These are phyloP conservation scores for Amyelois transitella DNA, from an alignment of 1,140 invertebrate genomes.

Conservation along the genomic window DNA sequence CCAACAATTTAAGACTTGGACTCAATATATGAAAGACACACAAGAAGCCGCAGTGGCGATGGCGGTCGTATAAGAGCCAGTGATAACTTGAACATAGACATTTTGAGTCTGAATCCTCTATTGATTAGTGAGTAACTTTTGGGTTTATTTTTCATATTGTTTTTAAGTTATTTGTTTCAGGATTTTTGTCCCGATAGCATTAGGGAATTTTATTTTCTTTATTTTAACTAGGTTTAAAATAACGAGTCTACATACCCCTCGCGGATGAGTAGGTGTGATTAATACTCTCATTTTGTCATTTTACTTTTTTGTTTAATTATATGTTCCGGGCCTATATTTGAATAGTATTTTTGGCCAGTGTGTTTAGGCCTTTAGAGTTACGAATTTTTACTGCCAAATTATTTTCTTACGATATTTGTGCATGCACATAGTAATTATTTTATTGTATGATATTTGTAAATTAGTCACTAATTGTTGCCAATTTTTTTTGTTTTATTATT, in stretches of 20 bases:
- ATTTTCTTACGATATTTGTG: constrained; percentile 73
- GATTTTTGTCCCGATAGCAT: constrained; percentile 74
- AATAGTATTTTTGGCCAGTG: constrained; percentile 71
- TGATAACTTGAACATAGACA: constrained; percentile 47
- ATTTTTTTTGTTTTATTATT: constrained; percentile 68
- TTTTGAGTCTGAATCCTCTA: constrained; percentile 67
- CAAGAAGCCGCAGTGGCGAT: constrained; percentile 3
- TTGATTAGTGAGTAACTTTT: constrained; percentile 73
- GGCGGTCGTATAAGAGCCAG: constrained; percentile 27
- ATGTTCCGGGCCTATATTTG: constrained; percentile 66
- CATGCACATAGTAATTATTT: constrained; percentile 72
- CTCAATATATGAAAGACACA: constrained; percentile 40
- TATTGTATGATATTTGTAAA: constrained; percentile 68
- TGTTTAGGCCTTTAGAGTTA: constrained; percentile 70
- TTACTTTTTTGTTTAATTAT: constrained; percentile 65
- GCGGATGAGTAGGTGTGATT: constrained; percentile 61
- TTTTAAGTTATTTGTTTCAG: constrained; percentile 75
- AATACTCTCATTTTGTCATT: constrained; percentile 70
- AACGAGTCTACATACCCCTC: constrained; percentile 57
- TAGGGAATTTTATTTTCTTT: constrained; percentile 74
- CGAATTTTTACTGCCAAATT: constrained; percentile 75
- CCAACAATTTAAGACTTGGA: constrained; percentile 47
- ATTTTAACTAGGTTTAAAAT: constrained; percentile 64
- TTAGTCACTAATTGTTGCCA: constrained; percentile 72
- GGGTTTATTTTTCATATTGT: constrained; percentile 73